phyloP scores from a whole-genome alignment of 2,888 invertebrate genomes.

The Spilosoma lubricipeda region DNA sequence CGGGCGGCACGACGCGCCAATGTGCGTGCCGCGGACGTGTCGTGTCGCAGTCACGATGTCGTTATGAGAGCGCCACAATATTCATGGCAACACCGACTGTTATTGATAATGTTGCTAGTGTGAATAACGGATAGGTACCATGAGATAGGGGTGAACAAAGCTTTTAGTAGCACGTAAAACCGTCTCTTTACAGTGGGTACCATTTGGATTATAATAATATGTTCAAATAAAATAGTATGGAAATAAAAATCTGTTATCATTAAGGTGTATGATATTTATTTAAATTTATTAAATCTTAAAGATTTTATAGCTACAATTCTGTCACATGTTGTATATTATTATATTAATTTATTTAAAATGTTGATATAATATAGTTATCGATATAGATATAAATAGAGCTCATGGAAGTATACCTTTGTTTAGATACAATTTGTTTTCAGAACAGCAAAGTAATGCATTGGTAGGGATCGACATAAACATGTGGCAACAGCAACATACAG shows the following conservation, averaged over 20 bases:
- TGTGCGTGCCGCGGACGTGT: slow-evolving; percentile 27
- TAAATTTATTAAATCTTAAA: not conserved
- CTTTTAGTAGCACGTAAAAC: not conserved
- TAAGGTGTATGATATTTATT: not conserved
- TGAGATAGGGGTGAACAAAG: not conserved
- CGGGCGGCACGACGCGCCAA: slow-evolving; percentile 30
- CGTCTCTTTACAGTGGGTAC: not conserved
- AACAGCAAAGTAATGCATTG: not conserved
- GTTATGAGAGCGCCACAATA: slow-evolving; percentile 25
- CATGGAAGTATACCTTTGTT: not conserved
- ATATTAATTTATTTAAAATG: not conserved
- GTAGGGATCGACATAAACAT: not conserved
- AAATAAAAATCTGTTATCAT: not conserved
- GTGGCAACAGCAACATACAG: not conserved
- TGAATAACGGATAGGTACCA: slow-evolving; percentile 12
- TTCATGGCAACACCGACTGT: slow-evolving; percentile 23
- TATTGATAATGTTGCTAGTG: slow-evolving; percentile 25
- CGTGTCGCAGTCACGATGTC: slow-evolving; percentile 38
- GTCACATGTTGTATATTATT: not conserved
- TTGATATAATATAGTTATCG: no score
- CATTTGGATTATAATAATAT: no score
- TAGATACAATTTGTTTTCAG: not conserved
- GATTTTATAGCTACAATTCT: not conserved
- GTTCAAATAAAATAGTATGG: not conserved
- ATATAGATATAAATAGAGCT: not conserved